A percentile compares a stretch with the other conserved stretches of the same genome.
phyloP scores from a whole-genome alignment of 2,888 invertebrate species.

The Dermolepida albohirtum region DNA sequence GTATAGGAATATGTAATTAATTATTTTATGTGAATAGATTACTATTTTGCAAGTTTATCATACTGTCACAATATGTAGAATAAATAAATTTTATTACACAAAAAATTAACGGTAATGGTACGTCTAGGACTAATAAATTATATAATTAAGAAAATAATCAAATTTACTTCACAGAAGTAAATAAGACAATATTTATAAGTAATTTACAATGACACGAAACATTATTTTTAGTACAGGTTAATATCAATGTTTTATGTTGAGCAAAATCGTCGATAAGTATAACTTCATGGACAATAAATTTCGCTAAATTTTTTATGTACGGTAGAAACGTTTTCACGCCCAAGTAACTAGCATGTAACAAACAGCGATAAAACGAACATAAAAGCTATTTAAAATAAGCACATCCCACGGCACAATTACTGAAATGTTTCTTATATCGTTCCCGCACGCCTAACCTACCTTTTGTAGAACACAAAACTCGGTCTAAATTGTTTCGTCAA shows the following conservation, averaged over 20 bases:
- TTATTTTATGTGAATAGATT: no score
- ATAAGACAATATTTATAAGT: no score
- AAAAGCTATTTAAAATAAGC: background rate
- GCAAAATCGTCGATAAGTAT: background rate
- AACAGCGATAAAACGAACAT: slow-evolving; percentile 5
- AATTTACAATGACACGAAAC: no score
- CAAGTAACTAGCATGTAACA: slow-evolving; percentile 1
- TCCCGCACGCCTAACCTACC: background rate
- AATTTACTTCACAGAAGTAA: no score
- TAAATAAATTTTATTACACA: no score
- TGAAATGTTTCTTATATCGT: slow-evolving; percentile 2
- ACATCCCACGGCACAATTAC: slow-evolving; percentile 2
- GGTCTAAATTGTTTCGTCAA: slow-evolving; percentile 1
- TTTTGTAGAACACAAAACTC: background rate
- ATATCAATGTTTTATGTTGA: background rate
- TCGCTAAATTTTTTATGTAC: background rate
- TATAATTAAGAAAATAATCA: no score
- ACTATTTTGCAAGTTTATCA: no score
- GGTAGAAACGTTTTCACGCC: background rate
- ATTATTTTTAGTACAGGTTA: background rate
- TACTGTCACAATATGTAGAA: no score
- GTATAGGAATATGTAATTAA: no score
- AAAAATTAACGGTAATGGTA: no score
- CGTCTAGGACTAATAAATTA: no score
- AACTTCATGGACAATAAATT: background rate